These are phyloP conservation scores for Phrixothrix hirtus DNA, from an alignment of 2,888 invertebrate species.

Conservation along the genomic window DNA sequence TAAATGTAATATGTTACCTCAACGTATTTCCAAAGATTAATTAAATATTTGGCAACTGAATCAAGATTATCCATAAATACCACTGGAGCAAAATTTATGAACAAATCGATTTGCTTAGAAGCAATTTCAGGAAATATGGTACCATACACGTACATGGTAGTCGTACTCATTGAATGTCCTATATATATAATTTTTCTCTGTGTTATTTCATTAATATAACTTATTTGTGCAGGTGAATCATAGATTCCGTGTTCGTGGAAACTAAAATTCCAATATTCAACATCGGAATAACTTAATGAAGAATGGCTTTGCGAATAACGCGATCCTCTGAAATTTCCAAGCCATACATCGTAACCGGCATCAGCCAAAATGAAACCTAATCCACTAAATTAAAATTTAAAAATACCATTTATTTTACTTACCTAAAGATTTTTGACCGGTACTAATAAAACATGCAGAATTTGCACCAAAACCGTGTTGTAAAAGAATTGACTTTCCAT, in stretches of 20 bases:
- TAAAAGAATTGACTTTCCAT: conserved; percentile 46
- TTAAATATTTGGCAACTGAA: neutral
- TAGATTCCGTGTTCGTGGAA: conserved; percentile 35
- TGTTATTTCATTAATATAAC: conserved; percentile 25
- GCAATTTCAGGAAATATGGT: conserved; percentile 68
- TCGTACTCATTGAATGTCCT: conserved; percentile 86
- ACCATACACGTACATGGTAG: conserved; percentile 67
- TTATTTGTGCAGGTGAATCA: conserved; percentile 27
- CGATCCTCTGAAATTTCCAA: no score
- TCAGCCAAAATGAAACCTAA: conserved; percentile 5
- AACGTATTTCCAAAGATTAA: no score
- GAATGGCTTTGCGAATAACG: conserved; percentile 6
- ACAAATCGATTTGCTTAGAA: conserved; percentile 64
- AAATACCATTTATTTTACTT: neutral
- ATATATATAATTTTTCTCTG: conserved; percentile 63
- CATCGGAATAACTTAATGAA: neutral
- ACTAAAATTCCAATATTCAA: conserved; percentile 46
- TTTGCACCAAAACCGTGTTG: conserved; percentile 47
- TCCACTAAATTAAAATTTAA: no score
- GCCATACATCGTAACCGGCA: no score
- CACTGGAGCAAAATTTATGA: conserved; percentile 60
- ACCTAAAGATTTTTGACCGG: conserved; percentile 36
- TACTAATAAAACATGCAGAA: conserved; percentile 43
- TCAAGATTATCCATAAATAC: neutral
- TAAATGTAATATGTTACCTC: no score